A percentile compares a stretch with the other conserved stretches of the same genome.
Conservation (phyloP, 2,797 vertebrate genomes). For the Molossus alvarezi region DNA sequence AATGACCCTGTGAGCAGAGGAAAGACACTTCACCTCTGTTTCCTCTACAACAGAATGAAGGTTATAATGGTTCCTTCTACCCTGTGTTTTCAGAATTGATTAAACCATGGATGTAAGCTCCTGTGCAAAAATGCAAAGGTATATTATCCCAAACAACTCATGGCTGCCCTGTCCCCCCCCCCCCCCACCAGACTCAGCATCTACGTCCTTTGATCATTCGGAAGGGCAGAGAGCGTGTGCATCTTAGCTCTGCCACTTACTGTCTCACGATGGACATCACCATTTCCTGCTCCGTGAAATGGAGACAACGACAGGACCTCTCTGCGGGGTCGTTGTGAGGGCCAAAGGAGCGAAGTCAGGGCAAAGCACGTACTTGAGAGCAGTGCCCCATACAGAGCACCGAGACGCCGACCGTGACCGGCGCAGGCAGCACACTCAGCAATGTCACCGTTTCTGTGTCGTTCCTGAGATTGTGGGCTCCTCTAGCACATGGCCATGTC, state of each 20-base stretch:
- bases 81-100: neutral
- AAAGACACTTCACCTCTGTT: neutral
- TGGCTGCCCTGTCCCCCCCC: neutral
- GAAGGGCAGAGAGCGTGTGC: neutral
- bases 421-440: rapidly evolving
- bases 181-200: neutral
- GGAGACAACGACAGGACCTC: neutral
- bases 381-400: neutral
- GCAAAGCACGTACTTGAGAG: neutral
- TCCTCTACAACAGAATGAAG: neutral
- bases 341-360: neutral
- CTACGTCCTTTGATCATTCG: neutral
- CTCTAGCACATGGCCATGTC: neutral
- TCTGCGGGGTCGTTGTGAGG: neutral
- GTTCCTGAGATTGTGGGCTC: rapidly evolving
- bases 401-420: rapidly evolving
- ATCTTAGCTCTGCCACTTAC: neutral
- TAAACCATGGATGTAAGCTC: neutral
- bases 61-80: rapidly evolving
- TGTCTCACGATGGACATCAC: neutral
- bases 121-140: neutral
- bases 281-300: neutral
- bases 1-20: neutral
- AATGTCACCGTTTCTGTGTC: neutral
- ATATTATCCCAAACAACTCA: neutral